These are phyloP conservation scores for Onychomys leucogaster DNA, from an alignment of 2,797 vertebrate species.

Conservation along the genomic window DNA sequence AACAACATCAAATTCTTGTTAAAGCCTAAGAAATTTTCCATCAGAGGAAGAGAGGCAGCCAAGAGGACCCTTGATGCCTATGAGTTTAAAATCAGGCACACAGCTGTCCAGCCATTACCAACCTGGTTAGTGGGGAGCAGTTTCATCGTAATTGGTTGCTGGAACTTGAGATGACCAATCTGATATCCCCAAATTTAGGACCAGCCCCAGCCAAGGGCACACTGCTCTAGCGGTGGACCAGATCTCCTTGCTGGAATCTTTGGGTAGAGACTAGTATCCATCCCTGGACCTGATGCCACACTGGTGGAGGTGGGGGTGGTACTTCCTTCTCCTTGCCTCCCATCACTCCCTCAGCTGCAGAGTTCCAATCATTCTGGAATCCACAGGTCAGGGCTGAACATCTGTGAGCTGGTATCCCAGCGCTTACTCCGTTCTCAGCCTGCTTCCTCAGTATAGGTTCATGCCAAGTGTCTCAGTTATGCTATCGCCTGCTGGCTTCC, in stretches of 20 bases:
- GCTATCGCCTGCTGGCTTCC: neutral
- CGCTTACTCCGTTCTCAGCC: neutral
- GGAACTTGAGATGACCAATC: conserved; percentile 69
- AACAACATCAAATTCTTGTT: conserved; percentile 72
- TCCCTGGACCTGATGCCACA: conserved; percentile 50
- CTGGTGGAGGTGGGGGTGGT: neutral
- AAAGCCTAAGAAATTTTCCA: conserved; percentile 74
- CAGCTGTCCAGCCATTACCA: neutral
- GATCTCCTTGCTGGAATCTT: conserved; percentile 71
- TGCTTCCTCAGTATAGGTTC: neutral
- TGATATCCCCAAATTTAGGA: conserved; percentile 66
- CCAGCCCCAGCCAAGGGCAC: neutral
- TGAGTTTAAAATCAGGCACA: neutral
- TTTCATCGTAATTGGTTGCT: conserved; percentile 61
- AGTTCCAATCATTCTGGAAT: neutral
- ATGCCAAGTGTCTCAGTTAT: neutral
- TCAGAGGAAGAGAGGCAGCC: neutral
- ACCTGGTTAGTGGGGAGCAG: neutral
- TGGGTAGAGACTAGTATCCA: conserved; percentile 57
- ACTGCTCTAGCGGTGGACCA: neutral
- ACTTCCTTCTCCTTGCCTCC: neutral
- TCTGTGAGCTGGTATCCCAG: rapidly evolving
- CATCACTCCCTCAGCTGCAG: neutral
- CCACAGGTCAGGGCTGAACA: neutral
- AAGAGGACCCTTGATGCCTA: neutral